A percentile compares a stretch with the other conserved stretches of the same genome.
Evolutionary conservation across 2,797 vertebrate species (phyloP).

Genomic region (Poeciliopsis infans): DNA sequence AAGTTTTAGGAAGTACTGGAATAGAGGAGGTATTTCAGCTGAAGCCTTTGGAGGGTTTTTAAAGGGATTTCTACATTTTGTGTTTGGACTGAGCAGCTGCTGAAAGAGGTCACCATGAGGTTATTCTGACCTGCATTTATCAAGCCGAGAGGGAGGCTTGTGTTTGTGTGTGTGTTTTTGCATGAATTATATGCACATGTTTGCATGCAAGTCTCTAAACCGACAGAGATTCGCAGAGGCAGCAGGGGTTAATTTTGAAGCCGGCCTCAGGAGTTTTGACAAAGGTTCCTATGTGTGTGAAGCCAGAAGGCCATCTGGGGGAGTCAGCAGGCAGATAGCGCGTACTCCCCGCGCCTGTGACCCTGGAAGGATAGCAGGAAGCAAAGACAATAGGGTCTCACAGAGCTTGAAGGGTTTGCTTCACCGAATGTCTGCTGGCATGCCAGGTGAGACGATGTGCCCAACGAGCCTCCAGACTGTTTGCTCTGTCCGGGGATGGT

Average conservation of each 20-base stretch:
- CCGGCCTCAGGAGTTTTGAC: slow-evolving; percentile 44
- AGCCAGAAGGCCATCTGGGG: slow-evolving; percentile 76
- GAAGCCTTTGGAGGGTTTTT: not conserved
- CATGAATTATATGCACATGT: slow-evolving; percentile 21
- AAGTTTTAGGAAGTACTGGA: slow-evolving; percentile 58
- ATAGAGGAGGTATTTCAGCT: not conserved
- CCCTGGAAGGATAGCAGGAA: slow-evolving; percentile 31
- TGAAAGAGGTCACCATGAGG: slow-evolving; percentile 87
- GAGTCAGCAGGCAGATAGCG: slow-evolving; percentile 41
- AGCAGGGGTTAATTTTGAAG: slow-evolving; percentile 35
- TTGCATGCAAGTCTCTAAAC: slow-evolving; percentile 6
- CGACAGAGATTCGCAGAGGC: slow-evolving; percentile 19
- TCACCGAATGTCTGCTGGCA: slow-evolving; percentile 51
- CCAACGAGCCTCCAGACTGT: slow-evolving; percentile 70
- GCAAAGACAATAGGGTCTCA: slow-evolving; percentile 21
- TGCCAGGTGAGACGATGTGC: slow-evolving; percentile 45
- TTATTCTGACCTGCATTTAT: slow-evolving; percentile 90
- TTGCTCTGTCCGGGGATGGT: slow-evolving; percentile 69
- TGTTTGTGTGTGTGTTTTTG: slow-evolving; percentile 28
- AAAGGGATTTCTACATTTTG: slow-evolving; percentile 6
- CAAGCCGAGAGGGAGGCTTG: slow-evolving; percentile 63
- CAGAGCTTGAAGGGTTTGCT: slow-evolving; percentile 16
- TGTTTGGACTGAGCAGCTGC: slow-evolving; percentile 51
- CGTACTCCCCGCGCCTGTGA: slow-evolving; percentile 32
- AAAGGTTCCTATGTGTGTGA: slow-evolving; percentile 67